Conservation (phyloP, 1,140 invertebrate species). For the Papilio glaucus region DNA sequence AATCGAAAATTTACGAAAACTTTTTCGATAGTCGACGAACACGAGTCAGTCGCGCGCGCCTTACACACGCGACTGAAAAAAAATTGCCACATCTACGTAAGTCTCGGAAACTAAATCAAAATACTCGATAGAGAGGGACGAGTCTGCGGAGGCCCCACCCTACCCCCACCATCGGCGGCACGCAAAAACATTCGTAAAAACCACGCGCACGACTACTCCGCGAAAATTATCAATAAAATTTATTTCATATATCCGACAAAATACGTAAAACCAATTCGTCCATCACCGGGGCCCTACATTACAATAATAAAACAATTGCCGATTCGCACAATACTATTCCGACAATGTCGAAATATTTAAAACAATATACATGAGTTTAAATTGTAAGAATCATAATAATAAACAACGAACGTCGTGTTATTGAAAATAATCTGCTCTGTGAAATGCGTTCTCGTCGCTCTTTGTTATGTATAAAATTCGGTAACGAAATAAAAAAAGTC, state of each 20-base stretch:
- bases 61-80: conserved; percentile 80
- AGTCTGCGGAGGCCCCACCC: conserved; percentile 77
- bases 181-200: conserved; percentile 83
- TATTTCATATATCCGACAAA: conserved; percentile 57
- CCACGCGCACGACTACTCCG: conserved; percentile 68
- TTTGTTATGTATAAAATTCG: conserved; percentile 38
- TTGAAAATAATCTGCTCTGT: conserved; percentile 60
- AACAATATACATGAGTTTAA: conserved; percentile 69
- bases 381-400: conserved; percentile 71
- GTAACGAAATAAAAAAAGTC: conserved; percentile 50
- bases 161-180: conserved; percentile 70
- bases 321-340: conserved; percentile 58
- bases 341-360: conserved; percentile 75
- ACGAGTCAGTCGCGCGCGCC: conserved; percentile 73
- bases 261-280: conserved; percentile 64
- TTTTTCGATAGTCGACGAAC: conserved; percentile 52
- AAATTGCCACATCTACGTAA: conserved; percentile 81
- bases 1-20: conserved; percentile 52
- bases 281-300: conserved; percentile 53
- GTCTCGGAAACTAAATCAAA: conserved; percentile 82
- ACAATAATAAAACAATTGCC: conserved; percentile 61
- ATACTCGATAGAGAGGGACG: conserved; percentile 82
- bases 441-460: conserved; percentile 39
- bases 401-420: conserved; percentile 65
- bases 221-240: conserved; percentile 78